Percentiles rank a stretch among this genome's conserved stretches.
Conservation (phyloP, 2,797 vertebrate species). For the Propithecus deckenii region DNA sequence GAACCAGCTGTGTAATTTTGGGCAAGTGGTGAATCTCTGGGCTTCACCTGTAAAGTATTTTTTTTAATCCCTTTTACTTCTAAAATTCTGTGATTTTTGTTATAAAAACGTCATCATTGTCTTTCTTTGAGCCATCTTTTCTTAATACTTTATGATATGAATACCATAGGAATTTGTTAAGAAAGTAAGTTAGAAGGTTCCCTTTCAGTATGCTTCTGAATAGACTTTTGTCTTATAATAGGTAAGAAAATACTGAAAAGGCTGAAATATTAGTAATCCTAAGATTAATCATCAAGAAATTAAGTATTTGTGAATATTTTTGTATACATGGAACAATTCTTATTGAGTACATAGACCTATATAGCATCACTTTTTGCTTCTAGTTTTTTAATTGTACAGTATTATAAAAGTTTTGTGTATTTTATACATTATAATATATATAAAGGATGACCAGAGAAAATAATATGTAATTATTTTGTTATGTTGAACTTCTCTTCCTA, state of each 20-base stretch:
- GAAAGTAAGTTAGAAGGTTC: background rate
- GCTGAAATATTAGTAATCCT: background rate
- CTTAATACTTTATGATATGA: background rate
- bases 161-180: background rate
- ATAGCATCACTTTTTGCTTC: background rate
- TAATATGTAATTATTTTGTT: background rate
- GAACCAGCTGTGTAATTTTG: background rate
- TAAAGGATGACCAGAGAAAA: background rate
- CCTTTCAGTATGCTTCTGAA: background rate
- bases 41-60: background rate
- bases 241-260: background rate
- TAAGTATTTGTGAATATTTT: constrained; percentile 29
- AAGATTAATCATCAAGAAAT: background rate
- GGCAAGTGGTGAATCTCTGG: background rate
- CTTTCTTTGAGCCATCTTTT: background rate
- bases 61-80: background rate
- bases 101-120: background rate
- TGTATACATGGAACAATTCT: background rate
- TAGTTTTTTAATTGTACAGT: background rate
- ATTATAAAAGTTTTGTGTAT: background rate
- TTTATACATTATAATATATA: background rate
- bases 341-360: background rate
- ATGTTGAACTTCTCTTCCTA: background rate
- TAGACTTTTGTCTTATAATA: background rate
- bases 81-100: background rate